These are phyloP conservation scores for Rhagoletis pomonella DNA, from an alignment of 1,140 invertebrate genomes.

Conservation along the genomic window DNA sequence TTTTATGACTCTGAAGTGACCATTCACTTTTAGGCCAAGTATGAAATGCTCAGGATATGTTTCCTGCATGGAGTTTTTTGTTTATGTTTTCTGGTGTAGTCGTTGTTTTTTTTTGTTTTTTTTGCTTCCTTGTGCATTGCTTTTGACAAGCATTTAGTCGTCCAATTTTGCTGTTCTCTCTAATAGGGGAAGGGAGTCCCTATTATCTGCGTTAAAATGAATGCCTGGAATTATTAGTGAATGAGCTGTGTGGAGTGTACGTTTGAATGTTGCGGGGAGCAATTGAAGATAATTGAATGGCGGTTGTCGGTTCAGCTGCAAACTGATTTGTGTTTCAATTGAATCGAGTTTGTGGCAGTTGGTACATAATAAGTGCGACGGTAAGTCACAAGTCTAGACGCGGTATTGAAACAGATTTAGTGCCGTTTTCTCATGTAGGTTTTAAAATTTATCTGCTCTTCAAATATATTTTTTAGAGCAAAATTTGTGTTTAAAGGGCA, in stretches of 20 bases:
- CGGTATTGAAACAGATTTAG: neutral
- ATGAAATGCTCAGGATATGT: constrained; percentile 16
- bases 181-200: no score
- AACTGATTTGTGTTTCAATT: constrained; percentile 29
- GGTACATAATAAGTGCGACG: neutral
- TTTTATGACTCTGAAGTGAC: constrained; percentile 50
- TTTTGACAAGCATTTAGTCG: constrained; percentile 36
- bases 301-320: constrained; percentile 28
- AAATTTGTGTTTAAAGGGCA: no score
- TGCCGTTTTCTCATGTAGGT: no score
- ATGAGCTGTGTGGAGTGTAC: constrained; percentile 1
- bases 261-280: constrained; percentile 10
- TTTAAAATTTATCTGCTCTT: no score
- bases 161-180: neutral
- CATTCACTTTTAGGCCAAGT: constrained; percentile 41
- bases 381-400: neutral
- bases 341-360: neutral
- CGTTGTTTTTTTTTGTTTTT: neutral
- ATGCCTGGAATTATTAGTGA: constrained; percentile 22
- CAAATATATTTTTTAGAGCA: no score
- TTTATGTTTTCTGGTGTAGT: neutral
- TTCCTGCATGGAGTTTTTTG: neutral
- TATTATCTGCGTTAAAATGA: neutral
- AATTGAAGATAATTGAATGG: constrained; percentile 42
- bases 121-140: neutral